Percentiles rank a stretch among this genome's conserved stretches.
Conservation (phyloP, 2,888 invertebrate genomes). For the Catotricha subobsoleta region DNA sequence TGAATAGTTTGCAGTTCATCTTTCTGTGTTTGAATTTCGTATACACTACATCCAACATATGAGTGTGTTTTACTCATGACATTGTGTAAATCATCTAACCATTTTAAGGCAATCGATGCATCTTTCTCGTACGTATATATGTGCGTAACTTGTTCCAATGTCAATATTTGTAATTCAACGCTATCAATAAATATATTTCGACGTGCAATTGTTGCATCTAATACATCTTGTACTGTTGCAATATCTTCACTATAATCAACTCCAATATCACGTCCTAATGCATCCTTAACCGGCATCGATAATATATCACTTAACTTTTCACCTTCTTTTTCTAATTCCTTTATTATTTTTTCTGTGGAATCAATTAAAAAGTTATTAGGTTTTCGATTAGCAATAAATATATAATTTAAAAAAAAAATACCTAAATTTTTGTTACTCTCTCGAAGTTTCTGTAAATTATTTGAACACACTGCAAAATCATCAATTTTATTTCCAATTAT, state of each 20-base stretch:
- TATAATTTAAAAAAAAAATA: slow-evolving; percentile 19
- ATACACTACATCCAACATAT: slow-evolving; percentile 52
- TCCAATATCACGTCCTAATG: slow-evolving; percentile 48
- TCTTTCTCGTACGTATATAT: slow-evolving; percentile 60
- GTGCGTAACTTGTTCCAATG: slow-evolving; percentile 59
- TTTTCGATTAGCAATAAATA: neutral
- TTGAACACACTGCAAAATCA: slow-evolving; percentile 37
- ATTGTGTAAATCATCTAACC: slow-evolving; percentile 57
- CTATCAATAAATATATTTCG: slow-evolving; percentile 56
- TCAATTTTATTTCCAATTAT: slow-evolving; percentile 41
- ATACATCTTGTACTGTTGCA: slow-evolving; percentile 48
- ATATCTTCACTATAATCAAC: slow-evolving; percentile 56
- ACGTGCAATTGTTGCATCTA: slow-evolving; percentile 48
- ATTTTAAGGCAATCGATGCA: slow-evolving; percentile 52
- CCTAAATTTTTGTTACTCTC: slow-evolving; percentile 42
- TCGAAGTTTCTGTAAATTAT: slow-evolving; percentile 38
- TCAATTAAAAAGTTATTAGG: too few species aligned
- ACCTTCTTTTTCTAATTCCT: slow-evolving; percentile 51
- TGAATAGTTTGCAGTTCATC: slow-evolving; percentile 57
- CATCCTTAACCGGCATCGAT: slow-evolving; percentile 61
- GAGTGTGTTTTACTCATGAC: slow-evolving; percentile 49
- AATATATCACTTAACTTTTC: slow-evolving; percentile 60
- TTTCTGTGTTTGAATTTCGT: slow-evolving; percentile 56
- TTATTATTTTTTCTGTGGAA: slow-evolving; percentile 42
- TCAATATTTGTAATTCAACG: slow-evolving; percentile 55